These are phyloP conservation scores for Tenthredo livida DNA, from an alignment of 2,888 invertebrate genomes.

Conservation along the genomic window DNA sequence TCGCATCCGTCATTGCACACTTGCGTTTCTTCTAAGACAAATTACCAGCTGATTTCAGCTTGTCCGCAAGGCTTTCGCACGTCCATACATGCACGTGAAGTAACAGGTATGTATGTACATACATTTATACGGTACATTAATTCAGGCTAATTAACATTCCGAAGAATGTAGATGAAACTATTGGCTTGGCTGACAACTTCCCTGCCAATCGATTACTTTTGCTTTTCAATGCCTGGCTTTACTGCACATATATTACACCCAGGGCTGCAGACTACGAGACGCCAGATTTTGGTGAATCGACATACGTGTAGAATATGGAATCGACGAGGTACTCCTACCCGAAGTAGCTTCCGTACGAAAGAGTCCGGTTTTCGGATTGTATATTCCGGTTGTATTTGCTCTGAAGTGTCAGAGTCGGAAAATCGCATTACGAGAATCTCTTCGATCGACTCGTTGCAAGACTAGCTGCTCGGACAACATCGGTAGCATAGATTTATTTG, in stretches of 20 bases:
- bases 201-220: not conserved
- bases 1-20: not conserved
- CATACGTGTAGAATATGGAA: not conserved
- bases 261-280: not conserved
- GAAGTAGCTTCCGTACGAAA: not conserved
- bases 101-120: not conserved
- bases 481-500: constrained; percentile 32
- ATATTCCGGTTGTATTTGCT: constrained; percentile 36
- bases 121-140: not conserved
- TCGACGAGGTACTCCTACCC: not conserved
- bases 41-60: too few relatives aligned
- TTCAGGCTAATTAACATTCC: not conserved
- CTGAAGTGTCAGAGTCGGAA: constrained; percentile 1
- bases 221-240: not conserved
- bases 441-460: not conserved
- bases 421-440: constrained; percentile 19
- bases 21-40: too few relatives aligned
- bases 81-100: too few relatives aligned
- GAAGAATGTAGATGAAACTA: not conserved
- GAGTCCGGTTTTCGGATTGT: not conserved
- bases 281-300: not conserved
- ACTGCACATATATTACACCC: not conserved
- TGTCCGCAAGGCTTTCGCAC: too few relatives aligned
- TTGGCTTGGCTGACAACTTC: not conserved
- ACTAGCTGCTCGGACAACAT: constrained; percentile 19